Percentiles rank a stretch among this genome's conserved stretches.
Conservation (phyloP, 2,113 vertebrate species). For the Poeciliopsis occidentalis region DNA sequence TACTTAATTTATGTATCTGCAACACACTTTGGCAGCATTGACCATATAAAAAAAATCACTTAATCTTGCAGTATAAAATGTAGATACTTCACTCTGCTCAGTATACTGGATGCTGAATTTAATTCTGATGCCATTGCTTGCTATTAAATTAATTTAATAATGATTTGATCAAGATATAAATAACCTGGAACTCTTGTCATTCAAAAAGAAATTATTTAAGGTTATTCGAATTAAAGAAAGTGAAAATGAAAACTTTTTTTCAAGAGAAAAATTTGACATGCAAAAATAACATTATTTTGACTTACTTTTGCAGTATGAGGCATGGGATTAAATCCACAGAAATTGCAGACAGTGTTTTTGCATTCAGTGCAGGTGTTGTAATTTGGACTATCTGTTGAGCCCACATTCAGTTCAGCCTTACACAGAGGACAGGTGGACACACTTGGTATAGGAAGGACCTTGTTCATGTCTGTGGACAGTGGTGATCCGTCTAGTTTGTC, state of each 20-base stretch:
- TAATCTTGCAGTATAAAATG: too few species aligned
- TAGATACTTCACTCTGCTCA: too few species aligned
- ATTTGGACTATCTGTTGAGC: conserved; percentile 86
- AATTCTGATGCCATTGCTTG: too few species aligned
- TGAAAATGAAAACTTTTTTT: not conserved
- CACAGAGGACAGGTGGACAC: conserved; percentile 87
- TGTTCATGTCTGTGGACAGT: conserved; percentile 27
- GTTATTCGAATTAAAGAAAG: not conserved
- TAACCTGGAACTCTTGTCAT: not conserved
- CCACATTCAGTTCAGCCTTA: conserved; percentile 88
- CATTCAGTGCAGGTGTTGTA: conserved; percentile 93
- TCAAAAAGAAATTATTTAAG: conserved; percentile 2
- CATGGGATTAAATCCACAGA: conserved; percentile 98
- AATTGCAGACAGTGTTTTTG: conserved; percentile 90
- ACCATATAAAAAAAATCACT: too few species aligned
- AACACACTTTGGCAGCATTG: too few species aligned
- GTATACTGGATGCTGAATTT: too few species aligned
- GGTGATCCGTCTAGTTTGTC: conserved; percentile 48
- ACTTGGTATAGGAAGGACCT: conserved; percentile 38
- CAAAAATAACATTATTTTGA: not conserved
- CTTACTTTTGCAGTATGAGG: conserved; percentile 91
- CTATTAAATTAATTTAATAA: too few species aligned
- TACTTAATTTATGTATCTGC: too few species aligned
- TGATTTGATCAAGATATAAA: too few species aligned
- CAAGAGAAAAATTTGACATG: not conserved